phyloP scores from a whole-genome alignment of 2,797 vertebrate genomes.

The Labroides dimidiatus region DNA sequence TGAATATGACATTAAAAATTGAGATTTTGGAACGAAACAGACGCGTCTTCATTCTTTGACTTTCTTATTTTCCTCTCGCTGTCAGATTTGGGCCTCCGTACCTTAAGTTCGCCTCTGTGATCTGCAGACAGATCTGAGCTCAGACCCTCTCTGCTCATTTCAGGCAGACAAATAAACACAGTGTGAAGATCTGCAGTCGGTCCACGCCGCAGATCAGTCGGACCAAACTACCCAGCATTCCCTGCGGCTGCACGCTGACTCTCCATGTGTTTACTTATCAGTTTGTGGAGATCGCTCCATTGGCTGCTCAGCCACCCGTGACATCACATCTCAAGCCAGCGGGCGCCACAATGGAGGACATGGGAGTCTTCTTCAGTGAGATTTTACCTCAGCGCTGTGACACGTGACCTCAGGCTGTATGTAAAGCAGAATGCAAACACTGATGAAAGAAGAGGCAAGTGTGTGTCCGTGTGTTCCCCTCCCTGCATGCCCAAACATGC shows the following conservation, averaged over 20 bases:
- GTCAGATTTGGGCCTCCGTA: too few species aligned
- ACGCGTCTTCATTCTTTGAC: too few species aligned
- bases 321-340: constrained; percentile 42
- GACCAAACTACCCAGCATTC: constrained; percentile 62
- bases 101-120: too few species aligned
- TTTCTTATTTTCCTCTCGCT: too few species aligned
- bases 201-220: constrained; percentile 26
- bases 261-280: constrained; percentile 64
- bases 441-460: constrained; percentile 10
- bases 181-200: constrained; percentile 31
- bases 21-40: too few species aligned
- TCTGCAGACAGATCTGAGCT: background rate
- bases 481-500: constrained; percentile 51
- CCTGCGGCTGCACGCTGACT: constrained; percentile 41
- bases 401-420: constrained; percentile 59
- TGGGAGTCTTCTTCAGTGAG: background rate
- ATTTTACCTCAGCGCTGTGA: background rate
- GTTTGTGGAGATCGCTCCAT: constrained; percentile 45
- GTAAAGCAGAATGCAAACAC: constrained; percentile 71
- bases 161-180: constrained; percentile 30
- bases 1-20: too few species aligned
- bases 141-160: constrained; percentile 20
- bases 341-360: constrained; percentile 19
- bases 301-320: constrained; percentile 52
- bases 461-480: constrained; percentile 1